A percentile compares a stretch with the other conserved stretches of the same genome.
These are phyloP conservation scores for Perithous albicinctus DNA, from an alignment of 2,888 invertebrate genomes.

Conservation along the genomic window DNA sequence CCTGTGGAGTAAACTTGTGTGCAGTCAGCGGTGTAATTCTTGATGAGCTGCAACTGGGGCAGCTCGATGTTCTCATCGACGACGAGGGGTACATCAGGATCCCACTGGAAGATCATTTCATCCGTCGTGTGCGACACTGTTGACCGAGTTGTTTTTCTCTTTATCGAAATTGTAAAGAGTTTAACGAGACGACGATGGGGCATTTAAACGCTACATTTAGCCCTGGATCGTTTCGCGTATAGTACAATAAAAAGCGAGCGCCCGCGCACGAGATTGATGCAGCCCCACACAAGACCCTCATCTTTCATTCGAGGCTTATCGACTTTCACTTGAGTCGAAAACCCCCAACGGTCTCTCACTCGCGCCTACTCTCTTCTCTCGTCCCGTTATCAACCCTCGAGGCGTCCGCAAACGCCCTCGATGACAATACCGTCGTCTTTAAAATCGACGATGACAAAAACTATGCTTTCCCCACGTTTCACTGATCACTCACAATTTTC, in stretches of 20 bases:
- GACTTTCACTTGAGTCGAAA: conserved; percentile 70
- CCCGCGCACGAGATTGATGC: conserved; percentile 58
- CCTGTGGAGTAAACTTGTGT: conserved; percentile 97
- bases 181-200: conserved; percentile 33
- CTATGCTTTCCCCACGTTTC: conserved; percentile 10
- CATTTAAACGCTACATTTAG: conserved; percentile 42
- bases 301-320: conserved; percentile 69
- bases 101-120: conserved; percentile 97
- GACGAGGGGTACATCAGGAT: conserved; percentile 94
- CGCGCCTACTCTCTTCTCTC: conserved; percentile 43
- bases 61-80: conserved; percentile 96
- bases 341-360: conserved; percentile 50
- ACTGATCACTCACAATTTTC: conserved; percentile 21
- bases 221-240: conserved; percentile 37
- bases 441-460: conserved; percentile 48
- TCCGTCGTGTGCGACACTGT: conserved; percentile 97
- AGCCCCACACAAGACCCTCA: conserved; percentile 65
- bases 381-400: conserved; percentile 63
- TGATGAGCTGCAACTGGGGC: conserved; percentile 94
- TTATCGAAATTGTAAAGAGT: conserved; percentile 57
- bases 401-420: conserved; percentile 40
- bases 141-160: conserved; percentile 79
- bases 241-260: conserved; percentile 21
- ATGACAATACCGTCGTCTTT: conserved; percentile 42
- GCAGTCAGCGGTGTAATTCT: conserved; percentile 95